Evolutionary conservation across 2,888 invertebrate species (phyloP), one percentile per base, ranked within the genome.

Genomic region (Trichogramma evanescens): DNA sequence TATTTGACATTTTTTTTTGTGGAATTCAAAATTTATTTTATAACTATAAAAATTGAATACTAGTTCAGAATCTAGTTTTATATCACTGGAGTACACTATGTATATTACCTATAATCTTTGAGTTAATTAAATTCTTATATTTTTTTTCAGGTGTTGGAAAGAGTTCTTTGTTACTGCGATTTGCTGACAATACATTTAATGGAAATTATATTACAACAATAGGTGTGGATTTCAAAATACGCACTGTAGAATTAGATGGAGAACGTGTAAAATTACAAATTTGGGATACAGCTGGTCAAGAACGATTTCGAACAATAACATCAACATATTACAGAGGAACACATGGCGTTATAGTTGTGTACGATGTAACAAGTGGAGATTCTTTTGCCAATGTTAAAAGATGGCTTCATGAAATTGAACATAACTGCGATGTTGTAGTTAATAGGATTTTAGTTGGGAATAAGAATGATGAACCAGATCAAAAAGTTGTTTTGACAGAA

Each of bases 201-300:
- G 95, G 97, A 79, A 91, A 90, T 84, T 93, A 93, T 79, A 99
- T 99, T 77, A 99, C 98, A 62, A 99, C 99, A 53, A 99, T 99
- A 79, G 99, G 99, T 65, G 99, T 99, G 57, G 99, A 99, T 83
- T 99, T 99, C 81, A 99, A 99, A 85, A 99, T 99, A 78, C 86
- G 97, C 76, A 99, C 98, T 66, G 89, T 99, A 71, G 89, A 89
- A 76, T 86, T 95, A 71, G 91, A 93, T 73, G 93, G 93, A 62
- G 89, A 93, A 76, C 85, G 90, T 75, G 93, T 95, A 54, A 95
- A 95, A 80, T 82, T 95, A 68, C 95, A 95, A 81, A 98, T 99
- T 76, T 98, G 98, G 97, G 96, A 96, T 80, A 96, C 96, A 44
- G 95, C 96, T 61, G 96, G 96, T 1, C 96, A 97, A 80, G 96